Conservation (phyloP, 2,888 invertebrate genomes). For the Synergus itoensis region DNA sequence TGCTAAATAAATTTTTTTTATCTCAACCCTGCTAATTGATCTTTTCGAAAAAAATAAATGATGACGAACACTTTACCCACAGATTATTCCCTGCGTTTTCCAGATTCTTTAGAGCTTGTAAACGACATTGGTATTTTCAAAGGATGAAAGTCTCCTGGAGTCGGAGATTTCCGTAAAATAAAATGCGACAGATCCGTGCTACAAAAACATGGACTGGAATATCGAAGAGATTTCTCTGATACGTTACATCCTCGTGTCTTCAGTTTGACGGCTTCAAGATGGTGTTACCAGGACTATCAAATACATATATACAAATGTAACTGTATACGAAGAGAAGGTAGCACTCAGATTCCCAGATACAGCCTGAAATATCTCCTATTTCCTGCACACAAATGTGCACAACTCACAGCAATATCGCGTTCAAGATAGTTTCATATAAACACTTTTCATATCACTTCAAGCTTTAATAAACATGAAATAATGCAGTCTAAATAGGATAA, state of each 20-base stretch:
- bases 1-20: no score
- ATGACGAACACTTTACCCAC: no score
- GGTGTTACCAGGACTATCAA: constrained; percentile 18
- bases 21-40: no score
- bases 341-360: constrained; percentile 8
- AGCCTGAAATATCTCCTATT: constrained; percentile 9
- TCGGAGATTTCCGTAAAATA: constrained; percentile 22
- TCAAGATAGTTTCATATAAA: background rate
- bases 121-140: constrained; percentile 14
- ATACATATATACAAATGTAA: constrained; percentile 7
- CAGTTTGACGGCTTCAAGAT: constrained; percentile 23
- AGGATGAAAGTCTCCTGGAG: constrained; percentile 10
- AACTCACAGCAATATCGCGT: background rate
- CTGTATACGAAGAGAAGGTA: background rate
- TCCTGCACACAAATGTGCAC: constrained; percentile 11
- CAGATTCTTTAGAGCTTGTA: constrained; percentile 1
- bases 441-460: background rate
- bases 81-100: background rate
- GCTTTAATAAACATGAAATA: no score
- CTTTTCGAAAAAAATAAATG: no score
- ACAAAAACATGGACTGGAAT: constrained; percentile 21
- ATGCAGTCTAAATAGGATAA: no score
- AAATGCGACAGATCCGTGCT: constrained; percentile 29
- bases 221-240: constrained; percentile 25
- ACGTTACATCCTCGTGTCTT: constrained; percentile 6